Evolutionary conservation across 1,140 invertebrate species (phyloP).

Genomic region (Geopemphigus sp.): DNA sequence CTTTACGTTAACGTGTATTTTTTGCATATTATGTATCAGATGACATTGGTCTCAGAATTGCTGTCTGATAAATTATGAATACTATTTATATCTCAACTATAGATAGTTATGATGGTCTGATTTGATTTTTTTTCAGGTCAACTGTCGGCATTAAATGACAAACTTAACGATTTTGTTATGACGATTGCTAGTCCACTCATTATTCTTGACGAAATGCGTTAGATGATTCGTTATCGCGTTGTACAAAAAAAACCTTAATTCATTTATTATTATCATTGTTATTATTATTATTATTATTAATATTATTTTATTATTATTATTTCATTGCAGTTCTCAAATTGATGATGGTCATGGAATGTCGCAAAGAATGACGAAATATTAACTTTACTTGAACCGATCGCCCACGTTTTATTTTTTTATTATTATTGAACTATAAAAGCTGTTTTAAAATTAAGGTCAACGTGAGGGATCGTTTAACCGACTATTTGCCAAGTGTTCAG

Average conservation of each 20-base stretch:
- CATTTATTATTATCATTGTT: neutral
- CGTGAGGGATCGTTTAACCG: neutral
- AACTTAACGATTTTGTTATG: slow-evolving; percentile 1
- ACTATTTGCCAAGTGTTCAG: neutral
- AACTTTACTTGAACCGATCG: neutral
- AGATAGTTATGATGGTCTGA: neutral
- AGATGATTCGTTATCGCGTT: neutral
- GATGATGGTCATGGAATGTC: neutral
- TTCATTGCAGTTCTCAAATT: neutral
- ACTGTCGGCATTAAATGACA: neutral
- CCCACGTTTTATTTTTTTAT: neutral
- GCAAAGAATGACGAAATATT: neutral
- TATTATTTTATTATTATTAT: neutral
- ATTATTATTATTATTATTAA: neutral
- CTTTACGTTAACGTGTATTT: neutral
- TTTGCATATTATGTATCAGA: neutral
- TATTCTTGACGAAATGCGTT: neutral
- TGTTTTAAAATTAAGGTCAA: neutral
- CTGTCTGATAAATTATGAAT: neutral
- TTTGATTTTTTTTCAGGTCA: neutral
- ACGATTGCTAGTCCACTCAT: neutral
- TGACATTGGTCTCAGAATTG: neutral
- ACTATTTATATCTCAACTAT: neutral
- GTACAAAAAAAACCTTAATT: too few species aligned
- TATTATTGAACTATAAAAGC: neutral